Conservation (phyloP, 2,113 vertebrate genomes). For the Rutilus rutilus region DNA sequence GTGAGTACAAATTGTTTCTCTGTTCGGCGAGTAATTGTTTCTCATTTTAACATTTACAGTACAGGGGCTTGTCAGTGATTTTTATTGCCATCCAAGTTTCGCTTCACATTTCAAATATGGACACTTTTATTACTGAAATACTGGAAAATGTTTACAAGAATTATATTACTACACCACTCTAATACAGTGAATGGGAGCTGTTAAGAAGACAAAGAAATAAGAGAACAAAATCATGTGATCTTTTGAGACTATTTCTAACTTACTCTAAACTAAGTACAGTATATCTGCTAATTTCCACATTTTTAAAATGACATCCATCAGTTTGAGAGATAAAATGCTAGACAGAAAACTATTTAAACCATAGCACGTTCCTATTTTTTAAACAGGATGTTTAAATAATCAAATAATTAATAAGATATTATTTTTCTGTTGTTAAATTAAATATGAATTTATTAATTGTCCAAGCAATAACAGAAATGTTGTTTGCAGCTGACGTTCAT, state of each 20-base stretch:
- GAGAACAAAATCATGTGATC: background rate
- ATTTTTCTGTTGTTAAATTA: background rate
- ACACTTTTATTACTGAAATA: background rate
- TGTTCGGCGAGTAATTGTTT: background rate
- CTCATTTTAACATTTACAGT: too few relatives aligned
- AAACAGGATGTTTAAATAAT: background rate
- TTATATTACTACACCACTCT: background rate
- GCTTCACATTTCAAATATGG: background rate
- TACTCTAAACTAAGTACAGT: too few relatives aligned
- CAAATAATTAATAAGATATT: background rate
- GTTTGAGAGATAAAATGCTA: background rate
- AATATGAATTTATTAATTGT: background rate
- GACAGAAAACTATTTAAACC: background rate
- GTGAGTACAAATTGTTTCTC: slow-evolving; percentile 75
- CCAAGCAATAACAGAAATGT: background rate
- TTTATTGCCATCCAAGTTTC: too few relatives aligned
- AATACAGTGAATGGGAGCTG: background rate
- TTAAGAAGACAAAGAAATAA: background rate
- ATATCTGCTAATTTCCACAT: background rate
- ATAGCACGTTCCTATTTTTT: background rate
- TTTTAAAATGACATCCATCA: too few relatives aligned
- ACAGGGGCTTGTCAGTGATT: too few relatives aligned
- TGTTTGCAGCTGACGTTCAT: background rate
- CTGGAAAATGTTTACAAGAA: background rate
- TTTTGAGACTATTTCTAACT: background rate